Evolutionary conservation across 1,140 invertebrate species (phyloP), one percentile per base, ranked within the genome.

Genomic region (Tetragonula clypearis): DNA sequence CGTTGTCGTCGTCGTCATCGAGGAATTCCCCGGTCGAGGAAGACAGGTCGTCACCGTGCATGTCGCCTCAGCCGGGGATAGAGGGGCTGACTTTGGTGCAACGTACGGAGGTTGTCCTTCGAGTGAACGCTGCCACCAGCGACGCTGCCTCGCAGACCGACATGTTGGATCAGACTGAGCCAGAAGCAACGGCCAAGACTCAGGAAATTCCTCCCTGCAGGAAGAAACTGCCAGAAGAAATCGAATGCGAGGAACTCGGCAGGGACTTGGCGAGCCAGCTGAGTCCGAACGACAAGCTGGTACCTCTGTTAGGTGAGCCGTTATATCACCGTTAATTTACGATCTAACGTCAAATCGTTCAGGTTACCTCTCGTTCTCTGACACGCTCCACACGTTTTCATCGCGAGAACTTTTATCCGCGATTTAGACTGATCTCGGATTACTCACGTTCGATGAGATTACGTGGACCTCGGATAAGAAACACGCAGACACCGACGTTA

Each of bases 161-260:
- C 93, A 84, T 93, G 12, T 41, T 92, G 49, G 92, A 92, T 0
- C 85, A 91, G 1, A 55, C 75, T 35, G 91, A 85, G 56, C 76
- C 87, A 0, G 86, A 88, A 5, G n/a, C 78, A 30, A 78, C 62
- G 15, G 30, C 21, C 60, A 81, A 75, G 35, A 65, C 8, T 35
- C 82, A 91, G 26, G 84, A 91, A 30, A 82, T 93, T 62, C 93
- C 93, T 5, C 86, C 94, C 15, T 93, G 92, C 6, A 94, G 95
- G 76, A 94, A 95, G 94, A 97, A 97, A 76, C 94, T 97, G 23
- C 96, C 96, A 75, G 97, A 98, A 91, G 98, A 98, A 93, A 96
- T 98, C 82, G 97, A 98, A 87, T 98, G 97, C 94, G 97, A 98
- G 89, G 95, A 96, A 88, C 95, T 98, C 78, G 97, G 97, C 35